phyloP scores from a whole-genome alignment of 2,888 invertebrate genomes.

The Monoplex corrugatus region DNA sequence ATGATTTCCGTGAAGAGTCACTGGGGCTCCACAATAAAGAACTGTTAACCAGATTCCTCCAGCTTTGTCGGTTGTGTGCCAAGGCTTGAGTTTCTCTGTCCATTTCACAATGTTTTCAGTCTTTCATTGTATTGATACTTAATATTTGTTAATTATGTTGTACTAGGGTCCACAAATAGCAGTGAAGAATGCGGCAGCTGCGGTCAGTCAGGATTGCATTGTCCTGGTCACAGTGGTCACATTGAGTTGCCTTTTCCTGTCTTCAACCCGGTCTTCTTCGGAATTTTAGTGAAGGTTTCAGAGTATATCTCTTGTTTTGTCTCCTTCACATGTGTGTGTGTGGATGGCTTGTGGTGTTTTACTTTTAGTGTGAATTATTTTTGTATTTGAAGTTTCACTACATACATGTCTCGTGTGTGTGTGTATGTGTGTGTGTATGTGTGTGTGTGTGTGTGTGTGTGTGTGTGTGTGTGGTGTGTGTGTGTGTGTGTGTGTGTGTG shows the following conservation, averaged over 20 bases:
- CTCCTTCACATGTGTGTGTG: neutral
- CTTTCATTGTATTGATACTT: too few species aligned
- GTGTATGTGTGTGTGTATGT: neutral
- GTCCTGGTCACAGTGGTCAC: slow-evolving; percentile 97
- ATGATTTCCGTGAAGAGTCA: too few species aligned
- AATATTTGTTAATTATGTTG: too few species aligned
- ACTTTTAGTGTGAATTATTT: neutral
- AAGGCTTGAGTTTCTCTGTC: too few species aligned
- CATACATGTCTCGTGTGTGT: neutral
- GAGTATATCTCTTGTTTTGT: neutral
- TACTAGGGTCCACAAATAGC: slow-evolving; percentile 83
- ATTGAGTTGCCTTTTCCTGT: slow-evolving; percentile 94
- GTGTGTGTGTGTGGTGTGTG: neutral
- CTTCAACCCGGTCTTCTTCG: slow-evolving; percentile 94
- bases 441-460: neutral
- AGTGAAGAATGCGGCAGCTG: slow-evolving; percentile 92
- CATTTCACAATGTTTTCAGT: too few species aligned
- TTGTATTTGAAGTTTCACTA: neutral
- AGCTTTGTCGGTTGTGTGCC: too few species aligned
- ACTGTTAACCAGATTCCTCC: too few species aligned
- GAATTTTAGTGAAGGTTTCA: slow-evolving; percentile 86
- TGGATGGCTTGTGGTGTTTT: neutral
- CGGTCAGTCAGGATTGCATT: slow-evolving; percentile 85
- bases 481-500: neutral
- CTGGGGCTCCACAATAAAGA: too few species aligned